A percentile compares a stretch with the other conserved stretches of the same genome.
These are phyloP conservation scores for Matsumurasca onukii DNA, from an alignment of 1,140 invertebrate genomes.

Conservation along the genomic window DNA sequence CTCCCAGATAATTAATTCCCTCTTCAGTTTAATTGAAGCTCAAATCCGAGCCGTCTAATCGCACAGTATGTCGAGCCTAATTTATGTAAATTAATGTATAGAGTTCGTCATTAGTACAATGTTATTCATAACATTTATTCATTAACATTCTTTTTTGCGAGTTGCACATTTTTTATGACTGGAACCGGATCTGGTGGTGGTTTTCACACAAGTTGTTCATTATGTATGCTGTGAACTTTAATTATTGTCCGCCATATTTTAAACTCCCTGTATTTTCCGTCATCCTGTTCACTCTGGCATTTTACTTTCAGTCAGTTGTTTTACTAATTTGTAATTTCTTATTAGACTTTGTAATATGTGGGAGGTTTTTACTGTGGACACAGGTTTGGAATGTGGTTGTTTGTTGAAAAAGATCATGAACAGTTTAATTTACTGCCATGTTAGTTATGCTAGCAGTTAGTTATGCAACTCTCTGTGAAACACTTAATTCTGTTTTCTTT, in stretches of 20 bases:
- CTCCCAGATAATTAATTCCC: conserved; percentile 3
- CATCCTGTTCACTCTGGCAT: no score
- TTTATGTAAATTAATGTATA: conserved; percentile 26
- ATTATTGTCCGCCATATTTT: background rate
- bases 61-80: conserved; percentile 10
- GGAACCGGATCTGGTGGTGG: conserved; percentile 11
- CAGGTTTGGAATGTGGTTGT: no score
- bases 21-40: conserved; percentile 16
- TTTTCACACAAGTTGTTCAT: conserved; percentile 4
- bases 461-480: no score
- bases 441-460: no score
- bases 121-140: conserved; percentile 26
- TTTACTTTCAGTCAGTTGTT: no score
- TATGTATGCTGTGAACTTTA: background rate
- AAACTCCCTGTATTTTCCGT: background rate
- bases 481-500: no score
- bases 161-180: conserved; percentile 21
- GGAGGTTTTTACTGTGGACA: no score
- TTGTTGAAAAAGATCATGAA: no score
- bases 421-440: no score
- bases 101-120: conserved; percentile 8
- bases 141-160: conserved; percentile 23
- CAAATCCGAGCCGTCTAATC: background rate
- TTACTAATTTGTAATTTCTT: background rate
- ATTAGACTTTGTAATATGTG: background rate